Evolutionary conservation across 2,113 vertebrate species (phyloP).

Genomic region (Micronycteris hirsuta): DNA sequence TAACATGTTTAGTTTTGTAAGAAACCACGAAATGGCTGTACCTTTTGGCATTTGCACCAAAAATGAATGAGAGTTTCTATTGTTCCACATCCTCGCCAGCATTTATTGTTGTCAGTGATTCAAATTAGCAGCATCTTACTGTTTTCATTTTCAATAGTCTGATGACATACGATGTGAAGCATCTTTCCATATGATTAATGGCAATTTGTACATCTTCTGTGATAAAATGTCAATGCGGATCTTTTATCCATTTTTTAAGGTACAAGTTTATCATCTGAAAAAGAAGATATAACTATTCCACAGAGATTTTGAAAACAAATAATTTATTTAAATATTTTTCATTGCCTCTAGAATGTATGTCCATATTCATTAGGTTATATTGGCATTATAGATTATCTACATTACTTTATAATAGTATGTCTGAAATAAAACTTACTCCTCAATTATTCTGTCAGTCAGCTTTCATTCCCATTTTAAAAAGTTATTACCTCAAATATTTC

Average conservation of each 20-base stretch:
- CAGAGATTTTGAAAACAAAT: slow-evolving; percentile 6
- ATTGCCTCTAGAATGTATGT: not conserved
- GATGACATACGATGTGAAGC: not conserved
- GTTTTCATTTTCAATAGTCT: not conserved
- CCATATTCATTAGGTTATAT: not conserved
- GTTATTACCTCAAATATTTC: not conserved
- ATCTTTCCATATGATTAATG: not conserved
- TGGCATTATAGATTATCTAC: not conserved
- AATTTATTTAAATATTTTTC: not conserved
- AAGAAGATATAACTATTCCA: not conserved
- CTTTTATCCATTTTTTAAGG: not conserved
- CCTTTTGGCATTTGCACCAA: not conserved
- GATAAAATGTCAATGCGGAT: not conserved
- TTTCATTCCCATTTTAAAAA: not conserved
- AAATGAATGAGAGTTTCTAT: not conserved
- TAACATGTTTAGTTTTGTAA: not conserved
- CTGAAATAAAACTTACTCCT: not conserved
- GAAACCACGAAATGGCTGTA: not conserved
- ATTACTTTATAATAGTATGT: not conserved
- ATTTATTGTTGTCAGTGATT: not conserved
- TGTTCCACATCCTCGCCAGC: not conserved
- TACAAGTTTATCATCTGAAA: not conserved
- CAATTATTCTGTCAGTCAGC: not conserved
- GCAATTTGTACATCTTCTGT: not conserved
- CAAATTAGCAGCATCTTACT: not conserved